Percentiles rank a stretch among this genome's conserved stretches.
Evolutionary conservation across 2,888 invertebrate species (phyloP).

Genomic region (Seira musarum): DNA sequence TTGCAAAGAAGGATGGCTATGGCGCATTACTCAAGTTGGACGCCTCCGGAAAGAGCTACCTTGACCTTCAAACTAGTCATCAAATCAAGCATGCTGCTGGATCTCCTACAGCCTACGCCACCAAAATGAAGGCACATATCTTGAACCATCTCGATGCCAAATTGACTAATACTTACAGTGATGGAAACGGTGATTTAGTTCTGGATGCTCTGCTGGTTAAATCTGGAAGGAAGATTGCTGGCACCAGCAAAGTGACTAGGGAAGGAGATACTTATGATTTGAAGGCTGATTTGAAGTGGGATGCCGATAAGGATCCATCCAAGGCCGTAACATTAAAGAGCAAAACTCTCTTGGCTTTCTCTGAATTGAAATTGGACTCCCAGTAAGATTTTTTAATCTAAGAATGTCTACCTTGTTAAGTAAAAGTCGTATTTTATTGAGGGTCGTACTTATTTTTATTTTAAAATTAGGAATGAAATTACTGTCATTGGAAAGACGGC

Average conservation of each 20-base stretch:
- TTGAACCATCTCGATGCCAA: conserved; percentile 60
- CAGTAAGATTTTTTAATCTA: conserved; percentile 63
- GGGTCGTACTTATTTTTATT: background rate
- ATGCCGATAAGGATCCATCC: conserved; percentile 63
- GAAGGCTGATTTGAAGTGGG: conserved; percentile 67
- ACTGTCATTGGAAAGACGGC: conserved; percentile 75
- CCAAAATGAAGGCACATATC: conserved; percentile 60
- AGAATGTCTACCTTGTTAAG: too few relatives aligned
- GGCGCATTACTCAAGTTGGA: conserved; percentile 58
- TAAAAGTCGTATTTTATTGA: too few relatives aligned
- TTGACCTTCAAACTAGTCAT: conserved; percentile 59
- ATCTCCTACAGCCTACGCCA: conserved; percentile 48
- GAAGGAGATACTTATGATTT: conserved; percentile 59
- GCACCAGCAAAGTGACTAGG: conserved; percentile 43
- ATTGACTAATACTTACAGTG: conserved; percentile 54
- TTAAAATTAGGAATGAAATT: conserved; percentile 74
- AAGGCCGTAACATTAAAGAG: conserved; percentile 61
- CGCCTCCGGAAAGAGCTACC: conserved; percentile 57
- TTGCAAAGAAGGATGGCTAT: conserved; percentile 51
- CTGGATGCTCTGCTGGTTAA: conserved; percentile 63
- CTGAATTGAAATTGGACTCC: conserved; percentile 59
- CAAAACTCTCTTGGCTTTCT: conserved; percentile 43
- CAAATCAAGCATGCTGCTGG: conserved; percentile 41
- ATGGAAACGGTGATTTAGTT: conserved; percentile 54
- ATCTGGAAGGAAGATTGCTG: conserved; percentile 60